phyloP scores from a whole-genome alignment of 2,797 vertebrate genomes.

The Selene dorsalis region DNA sequence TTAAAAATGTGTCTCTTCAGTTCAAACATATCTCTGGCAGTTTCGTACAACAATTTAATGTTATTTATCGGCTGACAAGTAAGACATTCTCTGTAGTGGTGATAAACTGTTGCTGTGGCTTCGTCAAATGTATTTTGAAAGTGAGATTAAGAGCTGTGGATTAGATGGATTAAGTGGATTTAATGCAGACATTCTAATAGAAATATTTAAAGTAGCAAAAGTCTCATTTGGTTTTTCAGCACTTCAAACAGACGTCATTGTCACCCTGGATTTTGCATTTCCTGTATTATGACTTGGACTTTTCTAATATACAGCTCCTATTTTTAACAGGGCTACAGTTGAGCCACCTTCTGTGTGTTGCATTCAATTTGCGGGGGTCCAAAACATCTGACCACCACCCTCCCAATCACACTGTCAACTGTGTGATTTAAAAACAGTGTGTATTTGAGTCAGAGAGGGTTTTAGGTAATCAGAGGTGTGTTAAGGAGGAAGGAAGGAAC shows the following conservation, averaged over 20 bases:
- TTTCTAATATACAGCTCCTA: background rate
- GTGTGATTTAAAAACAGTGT: background rate
- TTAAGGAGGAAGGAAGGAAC: background rate
- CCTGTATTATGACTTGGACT: background rate
- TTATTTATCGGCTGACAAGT: background rate
- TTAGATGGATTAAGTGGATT: too few relatives aligned
- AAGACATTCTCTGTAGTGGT: background rate
- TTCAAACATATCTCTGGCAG: background rate
- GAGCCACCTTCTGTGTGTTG: background rate
- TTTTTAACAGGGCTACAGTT: background rate
- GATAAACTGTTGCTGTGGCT: background rate
- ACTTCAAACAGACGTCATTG: background rate
- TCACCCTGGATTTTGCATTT: slow-evolving; percentile 22
- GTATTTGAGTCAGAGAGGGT: background rate
- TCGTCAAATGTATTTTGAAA: background rate
- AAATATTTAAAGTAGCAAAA: background rate
- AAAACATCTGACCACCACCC: background rate
- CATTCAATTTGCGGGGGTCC: background rate
- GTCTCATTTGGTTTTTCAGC: background rate
- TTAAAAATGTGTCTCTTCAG: background rate
- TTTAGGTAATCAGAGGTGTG: background rate
- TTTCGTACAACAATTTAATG: background rate
- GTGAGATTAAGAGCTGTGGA: background rate
- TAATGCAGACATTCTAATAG: background rate
- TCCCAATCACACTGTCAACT: background rate